Base-by-base conservation (phyloP, 2,888 invertebrate species). In the Platerodrilus igneus region DNA sequence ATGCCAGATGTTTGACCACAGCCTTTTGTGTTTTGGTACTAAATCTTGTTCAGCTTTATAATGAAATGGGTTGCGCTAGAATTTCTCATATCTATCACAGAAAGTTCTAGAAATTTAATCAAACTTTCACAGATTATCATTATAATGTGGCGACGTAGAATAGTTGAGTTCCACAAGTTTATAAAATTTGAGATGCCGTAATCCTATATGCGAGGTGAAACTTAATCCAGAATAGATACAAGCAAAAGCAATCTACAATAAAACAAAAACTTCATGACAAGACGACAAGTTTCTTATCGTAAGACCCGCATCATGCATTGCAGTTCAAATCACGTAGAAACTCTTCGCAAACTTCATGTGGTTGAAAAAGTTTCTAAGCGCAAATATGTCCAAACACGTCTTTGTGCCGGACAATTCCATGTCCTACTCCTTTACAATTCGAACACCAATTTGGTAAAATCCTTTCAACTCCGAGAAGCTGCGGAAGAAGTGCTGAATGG, bases 401-500 rank as follows among this genome's bases (percentile, higher is more conserved):
- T 49, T 48, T 51, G 50, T 47, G 49, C 48, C 42, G 55, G 57
- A 58, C 57, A 57, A 57, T 55, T 53, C 50, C 45, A 43, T 55
- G 51, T 52, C 54, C 51, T 50, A 45, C 45, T 53, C 49, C 48
- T 55, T 50, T 48, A 48, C 54, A 59, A 57, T 57, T 54, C 56
- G 56, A 55, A 54, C 51, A 48, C 47, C 51, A 54, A 53, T 56
- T 56, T 48, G 48, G 46, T 39, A 44, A 55, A 58, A 56, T 51
- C 53, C 54, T 49, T 49, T 49, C 47, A 46, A 53, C 49, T 53
- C 51, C 40, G 46, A 48, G 50, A 41, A 49, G 46, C 47, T 47
- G 51, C 51, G 52, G 44, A 55, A 50, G 57, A 58, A 58, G 52
- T 61, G 60, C 60, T 62, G 60, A 61, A 59, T 59, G 53, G 57